Percentiles rank a stretch among this genome's conserved stretches.
phyloP scores from a whole-genome alignment of 2,888 invertebrate genomes.

The Poecilus cupreus region DNA sequence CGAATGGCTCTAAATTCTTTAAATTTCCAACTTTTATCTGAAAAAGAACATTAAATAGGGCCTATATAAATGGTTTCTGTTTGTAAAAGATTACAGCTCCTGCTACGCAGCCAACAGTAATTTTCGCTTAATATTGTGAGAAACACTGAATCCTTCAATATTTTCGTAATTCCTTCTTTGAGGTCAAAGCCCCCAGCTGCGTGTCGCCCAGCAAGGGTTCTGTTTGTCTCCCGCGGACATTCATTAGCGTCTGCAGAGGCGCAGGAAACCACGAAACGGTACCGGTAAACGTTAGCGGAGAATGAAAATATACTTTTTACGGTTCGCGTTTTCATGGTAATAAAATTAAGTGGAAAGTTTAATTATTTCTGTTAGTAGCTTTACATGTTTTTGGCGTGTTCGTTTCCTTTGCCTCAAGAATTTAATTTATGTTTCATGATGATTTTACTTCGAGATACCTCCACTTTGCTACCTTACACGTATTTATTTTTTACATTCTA shows the following conservation, averaged over 20 bases:
- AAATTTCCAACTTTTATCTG: too few species aligned
- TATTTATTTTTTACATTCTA: slow-evolving; percentile 1
- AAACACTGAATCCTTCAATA: background rate
- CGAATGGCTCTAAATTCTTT: too few species aligned
- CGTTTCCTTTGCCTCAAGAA: slow-evolving; percentile 8
- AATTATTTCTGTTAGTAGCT: slow-evolving; percentile 31
- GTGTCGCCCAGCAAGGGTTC: background rate
- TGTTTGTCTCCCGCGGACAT: slow-evolving; percentile 27
- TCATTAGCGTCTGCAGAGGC: slow-evolving; percentile 8
- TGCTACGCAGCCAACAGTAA: too few species aligned
- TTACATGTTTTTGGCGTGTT: slow-evolving; percentile 34
- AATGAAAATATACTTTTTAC: slow-evolving; percentile 29
- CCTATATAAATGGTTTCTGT: too few species aligned
- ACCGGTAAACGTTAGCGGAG: background rate
- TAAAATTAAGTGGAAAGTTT: slow-evolving; percentile 44
- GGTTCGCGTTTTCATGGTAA: slow-evolving; percentile 18
- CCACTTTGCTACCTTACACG: background rate
- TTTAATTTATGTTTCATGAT: slow-evolving; percentile 38
- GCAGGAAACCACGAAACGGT: slow-evolving; percentile 1
- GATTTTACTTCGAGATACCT: slow-evolving; percentile 13
- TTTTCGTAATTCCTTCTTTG: slow-evolving; percentile 4
- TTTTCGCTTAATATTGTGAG: background rate
- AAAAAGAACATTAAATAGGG: too few species aligned
- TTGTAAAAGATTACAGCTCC: too few species aligned
- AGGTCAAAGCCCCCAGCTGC: background rate